Evolutionary conservation across 1,140 invertebrate species (phyloP).

Genomic region (Mya arenaria): DNA sequence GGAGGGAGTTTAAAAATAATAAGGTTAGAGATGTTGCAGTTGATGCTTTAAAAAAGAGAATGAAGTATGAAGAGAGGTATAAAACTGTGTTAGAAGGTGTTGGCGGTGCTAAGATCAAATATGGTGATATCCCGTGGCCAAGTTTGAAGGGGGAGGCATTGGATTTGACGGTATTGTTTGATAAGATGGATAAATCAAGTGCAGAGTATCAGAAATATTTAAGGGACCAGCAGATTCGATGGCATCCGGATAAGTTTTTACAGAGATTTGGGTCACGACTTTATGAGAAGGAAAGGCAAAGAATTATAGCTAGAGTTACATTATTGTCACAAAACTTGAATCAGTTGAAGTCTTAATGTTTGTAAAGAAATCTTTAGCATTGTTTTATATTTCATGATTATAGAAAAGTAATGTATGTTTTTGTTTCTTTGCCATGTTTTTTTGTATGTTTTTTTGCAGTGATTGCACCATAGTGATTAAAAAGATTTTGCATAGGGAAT

Average conservation of each 20-base stretch:
- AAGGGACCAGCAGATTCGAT: slow-evolving; percentile 71
- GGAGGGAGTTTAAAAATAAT: slow-evolving; percentile 62
- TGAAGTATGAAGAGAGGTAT: slow-evolving; percentile 62
- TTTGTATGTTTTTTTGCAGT: too few relatives aligned
- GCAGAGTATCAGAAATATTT: slow-evolving; percentile 67
- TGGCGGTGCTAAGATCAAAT: slow-evolving; percentile 47
- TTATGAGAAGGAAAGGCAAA: slow-evolving; percentile 60
- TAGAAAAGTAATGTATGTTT: too few relatives aligned
- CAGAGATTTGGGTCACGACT: slow-evolving; percentile 72
- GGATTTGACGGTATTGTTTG: slow-evolving; percentile 65
- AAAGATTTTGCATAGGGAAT: too few relatives aligned
- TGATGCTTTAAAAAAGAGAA: slow-evolving; percentile 49
- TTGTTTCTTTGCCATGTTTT: too few relatives aligned
- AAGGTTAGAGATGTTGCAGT: slow-evolving; percentile 40
- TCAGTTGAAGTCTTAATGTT: slow-evolving; percentile 41
- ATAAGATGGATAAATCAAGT: slow-evolving; percentile 52
- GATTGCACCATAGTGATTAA: too few relatives aligned
- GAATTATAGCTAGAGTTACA: slow-evolving; percentile 72
- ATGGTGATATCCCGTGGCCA: slow-evolving; percentile 75
- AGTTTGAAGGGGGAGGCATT: slow-evolving; percentile 48
- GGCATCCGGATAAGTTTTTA: slow-evolving; percentile 78
- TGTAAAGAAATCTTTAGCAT: too few relatives aligned
- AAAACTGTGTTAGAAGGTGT: slow-evolving; percentile 32
- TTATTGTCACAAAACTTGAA: slow-evolving; percentile 75
- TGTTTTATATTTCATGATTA: too few relatives aligned